Conservation (phyloP, 2,888 invertebrate genomes). For the Adela reaumurella region DNA sequence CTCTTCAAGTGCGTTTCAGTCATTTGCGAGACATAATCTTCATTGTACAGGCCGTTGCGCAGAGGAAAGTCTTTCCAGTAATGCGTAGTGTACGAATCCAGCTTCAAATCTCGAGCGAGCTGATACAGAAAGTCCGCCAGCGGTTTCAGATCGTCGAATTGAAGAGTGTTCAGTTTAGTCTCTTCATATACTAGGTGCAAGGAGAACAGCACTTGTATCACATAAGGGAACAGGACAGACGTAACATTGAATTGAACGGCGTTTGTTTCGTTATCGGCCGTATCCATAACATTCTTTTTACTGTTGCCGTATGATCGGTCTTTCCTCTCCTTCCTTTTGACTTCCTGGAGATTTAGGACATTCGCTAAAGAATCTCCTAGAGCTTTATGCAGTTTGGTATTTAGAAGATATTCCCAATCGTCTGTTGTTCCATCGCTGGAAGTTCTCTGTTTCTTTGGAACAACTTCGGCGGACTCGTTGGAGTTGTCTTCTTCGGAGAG, state of each 20-base stretch:
- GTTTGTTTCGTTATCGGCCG: slow-evolving; percentile 22
- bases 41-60: slow-evolving; percentile 41
- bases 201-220: slow-evolving; percentile 71
- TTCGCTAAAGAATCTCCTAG: slow-evolving; percentile 37
- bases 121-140: slow-evolving; percentile 71
- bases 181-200: slow-evolving; percentile 91
- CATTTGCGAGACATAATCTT: slow-evolving; percentile 47
- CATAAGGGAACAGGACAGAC: slow-evolving; percentile 67
- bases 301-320: slow-evolving; percentile 7
- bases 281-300: slow-evolving; percentile 7
- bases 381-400: slow-evolving; percentile 54
- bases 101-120: slow-evolving; percentile 70
- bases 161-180: slow-evolving; percentile 72
- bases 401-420: slow-evolving; percentile 75
- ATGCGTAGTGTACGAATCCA: slow-evolving; percentile 68
- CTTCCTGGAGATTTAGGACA: slow-evolving; percentile 31
- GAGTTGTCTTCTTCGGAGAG: slow-evolving; percentile 36
- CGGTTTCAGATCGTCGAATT: slow-evolving; percentile 63
- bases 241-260: slow-evolving; percentile 55
- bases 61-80: slow-evolving; percentile 85
- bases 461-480: slow-evolving; percentile 40
- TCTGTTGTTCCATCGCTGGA: slow-evolving; percentile 75
- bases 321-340: slow-evolving; percentile 9
- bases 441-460: slow-evolving; percentile 73
- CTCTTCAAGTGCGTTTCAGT: slow-evolving; percentile 54